Conservation (phyloP, 37 sponge, comb jelly and placozoan genomes). For the Haliclona indistincta region DNA sequence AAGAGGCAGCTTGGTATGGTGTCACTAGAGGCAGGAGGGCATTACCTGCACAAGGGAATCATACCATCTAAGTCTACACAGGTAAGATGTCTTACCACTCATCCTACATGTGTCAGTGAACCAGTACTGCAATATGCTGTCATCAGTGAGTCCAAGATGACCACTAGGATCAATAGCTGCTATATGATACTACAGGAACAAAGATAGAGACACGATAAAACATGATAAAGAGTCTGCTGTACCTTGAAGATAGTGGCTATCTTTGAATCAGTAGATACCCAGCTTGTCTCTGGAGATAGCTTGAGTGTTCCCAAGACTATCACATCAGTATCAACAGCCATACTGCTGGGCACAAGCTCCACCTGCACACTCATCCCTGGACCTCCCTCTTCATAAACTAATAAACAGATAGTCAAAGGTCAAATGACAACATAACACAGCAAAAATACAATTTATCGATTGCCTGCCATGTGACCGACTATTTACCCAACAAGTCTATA, state of each 20-base stretch:
- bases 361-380: conserved; percentile 34
- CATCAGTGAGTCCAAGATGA: conserved; percentile 49
- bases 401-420: background rate
- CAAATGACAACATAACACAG: background rate
- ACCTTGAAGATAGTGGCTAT: conserved; percentile 55
- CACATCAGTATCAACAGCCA: conserved; percentile 4
- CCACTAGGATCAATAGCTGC: conserved; percentile 50
- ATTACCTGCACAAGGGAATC: conserved; percentile 26
- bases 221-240: background rate
- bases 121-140: conserved; percentile 52
- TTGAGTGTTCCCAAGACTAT: conserved; percentile 42
- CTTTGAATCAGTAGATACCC: conserved; percentile 72
- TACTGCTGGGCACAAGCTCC: conserved; percentile 16
- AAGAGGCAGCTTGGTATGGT: conserved; percentile 51
- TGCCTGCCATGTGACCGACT: conserved; percentile 1
- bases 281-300: conserved; percentile 49
- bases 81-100: conserved; percentile 15
- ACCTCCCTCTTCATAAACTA: conserved; percentile 49
- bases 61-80: background rate
- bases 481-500: no score
- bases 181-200: conserved; percentile 54
- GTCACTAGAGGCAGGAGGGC: conserved; percentile 44
- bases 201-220: background rate
- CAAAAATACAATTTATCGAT: background rate
- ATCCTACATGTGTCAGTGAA: conserved; percentile 53